Conservation (phyloP, 2,113 vertebrate genomes). For the Microcebus tavaratra region DNA sequence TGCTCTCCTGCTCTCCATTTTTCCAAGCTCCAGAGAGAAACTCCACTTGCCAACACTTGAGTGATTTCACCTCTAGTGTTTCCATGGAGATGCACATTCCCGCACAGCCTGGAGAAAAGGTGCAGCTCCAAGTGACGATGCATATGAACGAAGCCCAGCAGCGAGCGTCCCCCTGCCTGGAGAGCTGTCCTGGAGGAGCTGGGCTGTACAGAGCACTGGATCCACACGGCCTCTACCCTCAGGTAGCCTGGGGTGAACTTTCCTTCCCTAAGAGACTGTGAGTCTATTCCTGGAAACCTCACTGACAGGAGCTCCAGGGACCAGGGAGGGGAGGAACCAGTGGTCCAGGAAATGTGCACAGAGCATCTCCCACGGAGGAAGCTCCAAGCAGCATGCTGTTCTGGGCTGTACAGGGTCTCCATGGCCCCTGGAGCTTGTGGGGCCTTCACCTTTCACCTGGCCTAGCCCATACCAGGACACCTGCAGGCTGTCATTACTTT, state of each 20-base stretch:
- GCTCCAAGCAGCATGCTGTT: neutral
- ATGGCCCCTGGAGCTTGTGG: neutral
- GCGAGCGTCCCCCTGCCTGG: neutral
- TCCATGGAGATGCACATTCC: conserved; percentile 77
- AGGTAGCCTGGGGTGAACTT: neutral
- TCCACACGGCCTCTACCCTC: neutral
- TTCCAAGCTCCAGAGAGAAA: conserved; percentile 75
- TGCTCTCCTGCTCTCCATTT: conserved; percentile 74
- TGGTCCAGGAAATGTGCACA: neutral
- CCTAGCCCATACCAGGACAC: neutral
- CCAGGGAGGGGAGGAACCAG: neutral
- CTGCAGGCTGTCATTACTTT: neutral
- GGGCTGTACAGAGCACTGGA: neutral
- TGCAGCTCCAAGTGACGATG: conserved; percentile 70
- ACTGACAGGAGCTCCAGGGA: neutral
- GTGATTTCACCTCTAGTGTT: conserved; percentile 80
- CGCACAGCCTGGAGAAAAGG: conserved; percentile 74
- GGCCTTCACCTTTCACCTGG: neutral
- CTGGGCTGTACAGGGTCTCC: neutral
- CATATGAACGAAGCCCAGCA: conserved; percentile 57
- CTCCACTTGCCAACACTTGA: conserved; percentile 77
- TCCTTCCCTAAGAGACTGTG: neutral
- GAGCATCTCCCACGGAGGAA: neutral
- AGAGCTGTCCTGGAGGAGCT: neutral
- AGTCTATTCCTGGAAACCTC: neutral